phyloP scores from a whole-genome alignment of 1,140 invertebrate species.

The Latrodectus geometricus region DNA sequence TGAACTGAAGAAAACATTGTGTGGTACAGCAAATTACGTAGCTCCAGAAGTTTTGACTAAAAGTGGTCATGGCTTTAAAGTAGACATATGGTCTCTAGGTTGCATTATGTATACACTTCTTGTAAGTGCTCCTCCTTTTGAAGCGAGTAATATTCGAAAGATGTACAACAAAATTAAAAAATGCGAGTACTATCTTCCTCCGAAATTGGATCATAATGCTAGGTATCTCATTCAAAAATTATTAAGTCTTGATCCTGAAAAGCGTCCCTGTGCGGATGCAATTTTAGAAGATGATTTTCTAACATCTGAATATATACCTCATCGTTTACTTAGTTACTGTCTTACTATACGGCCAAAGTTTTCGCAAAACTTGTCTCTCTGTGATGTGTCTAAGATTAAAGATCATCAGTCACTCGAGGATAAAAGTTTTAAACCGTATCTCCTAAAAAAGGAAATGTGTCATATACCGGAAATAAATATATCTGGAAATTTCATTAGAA shows the following conservation, averaged over 20 bases:
- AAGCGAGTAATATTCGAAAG: conserved; percentile 80
- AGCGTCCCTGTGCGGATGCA: conserved; percentile 73
- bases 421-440: too few species aligned
- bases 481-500: too few species aligned
- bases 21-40: conserved; percentile 79
- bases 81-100: conserved; percentile 74
- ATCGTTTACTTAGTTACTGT: conserved; percentile 85
- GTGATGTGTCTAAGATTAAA: too few species aligned
- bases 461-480: too few species aligned
- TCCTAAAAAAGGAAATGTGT: too few species aligned
- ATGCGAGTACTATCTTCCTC: conserved; percentile 76
- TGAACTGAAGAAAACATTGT: conserved; percentile 81
- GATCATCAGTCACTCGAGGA: too few species aligned
- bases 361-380: too few species aligned
- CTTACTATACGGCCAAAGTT: conserved; percentile 90
- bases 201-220: conserved; percentile 70
- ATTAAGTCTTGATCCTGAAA: conserved; percentile 73
- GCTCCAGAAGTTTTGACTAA: conserved; percentile 77
- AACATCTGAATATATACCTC: conserved; percentile 87
- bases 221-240: conserved; percentile 74
- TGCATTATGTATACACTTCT: conserved; percentile 76
- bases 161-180: conserved; percentile 76
- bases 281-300: conserved; percentile 74
- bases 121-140: conserved; percentile 76
- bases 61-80: conserved; percentile 77